Evolutionary conservation across 2,113 vertebrate species (phyloP).

Genomic region (Meleagris gallopavo): DNA sequence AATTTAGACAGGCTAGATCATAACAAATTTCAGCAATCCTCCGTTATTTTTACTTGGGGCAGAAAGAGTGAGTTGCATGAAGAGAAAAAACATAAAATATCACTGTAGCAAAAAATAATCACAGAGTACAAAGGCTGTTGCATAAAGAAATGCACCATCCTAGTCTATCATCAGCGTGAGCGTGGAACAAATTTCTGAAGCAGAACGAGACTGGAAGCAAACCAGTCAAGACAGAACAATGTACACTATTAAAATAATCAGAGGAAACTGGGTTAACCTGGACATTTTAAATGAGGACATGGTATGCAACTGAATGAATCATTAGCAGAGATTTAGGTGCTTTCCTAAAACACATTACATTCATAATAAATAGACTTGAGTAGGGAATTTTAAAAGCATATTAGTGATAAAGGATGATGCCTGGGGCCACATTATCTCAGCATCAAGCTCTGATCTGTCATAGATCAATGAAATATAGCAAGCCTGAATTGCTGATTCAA

Average conservation of each 20-base stretch:
- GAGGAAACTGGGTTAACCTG: conserved; percentile 6
- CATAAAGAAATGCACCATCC: conserved; percentile 35
- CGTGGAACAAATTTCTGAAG: conserved; percentile 29
- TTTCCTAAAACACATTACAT: conserved; percentile 48
- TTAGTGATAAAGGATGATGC: conserved; percentile 63
- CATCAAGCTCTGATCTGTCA: conserved; percentile 60
- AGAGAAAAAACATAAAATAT: conserved; percentile 15
- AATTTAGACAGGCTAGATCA: not conserved
- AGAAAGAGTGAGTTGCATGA: not conserved
- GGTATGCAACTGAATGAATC: conserved; percentile 39
- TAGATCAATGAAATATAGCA: conserved; percentile 65
- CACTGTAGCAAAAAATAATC: conserved; percentile 21
- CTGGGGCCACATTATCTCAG: conserved; percentile 56
- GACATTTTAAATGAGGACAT: conserved; percentile 43
- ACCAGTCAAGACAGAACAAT: conserved; percentile 19
- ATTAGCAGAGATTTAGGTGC: conserved; percentile 41
- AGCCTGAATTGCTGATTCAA: conserved; percentile 61
- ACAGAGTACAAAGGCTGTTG: not conserved
- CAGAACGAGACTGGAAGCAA: not conserved
- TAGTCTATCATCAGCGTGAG: not conserved
- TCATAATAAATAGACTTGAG: conserved; percentile 63
- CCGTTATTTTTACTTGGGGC: not conserved
- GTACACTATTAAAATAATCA: conserved; percentile 47
- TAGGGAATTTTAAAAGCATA: conserved; percentile 60
- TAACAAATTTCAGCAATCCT: conserved; percentile 18